Base-by-base conservation (phyloP, 2,888 invertebrate genomes). In the Apamea crenata region DNA sequence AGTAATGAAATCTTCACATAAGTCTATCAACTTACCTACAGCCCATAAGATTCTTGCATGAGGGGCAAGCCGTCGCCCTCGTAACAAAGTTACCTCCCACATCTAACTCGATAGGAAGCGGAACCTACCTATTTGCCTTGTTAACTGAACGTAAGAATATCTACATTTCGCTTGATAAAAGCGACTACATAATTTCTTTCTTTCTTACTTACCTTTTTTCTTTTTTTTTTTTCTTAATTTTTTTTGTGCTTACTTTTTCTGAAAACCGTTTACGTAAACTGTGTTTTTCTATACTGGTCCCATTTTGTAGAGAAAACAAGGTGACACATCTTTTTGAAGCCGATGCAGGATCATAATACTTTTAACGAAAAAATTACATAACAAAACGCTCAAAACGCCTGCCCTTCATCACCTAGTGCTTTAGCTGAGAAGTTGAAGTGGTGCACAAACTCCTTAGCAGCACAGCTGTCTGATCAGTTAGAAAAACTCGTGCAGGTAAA, bases 81-180 rank as follows among this genome's bases (percentile, higher is more conserved):
- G n/a, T 84, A 83, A 83, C 74, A 36, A 65, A 50, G 67, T 84
- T 74, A 81, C 36, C 25, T 80, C 47, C 65, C 29, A 8, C 53
- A 25, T 14, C 36, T 78, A 68, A 82, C 68, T 78, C 50, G 44
- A 82, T 78, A 65, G 63, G 50, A 81, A 63, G 5, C 10, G 63
- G 56, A 53, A 73, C 32, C 53, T 32, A 56, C 29, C 56, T 36
- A 63, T 74, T 84, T 84, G 6, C 66, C 63, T 67, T 63, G 73
- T 67, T 80, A 67, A 7, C 25, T 67, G 50, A 67, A 81, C 44
- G n/a, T 44, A 50, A 40, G 12, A 53, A 56, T 40, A 44, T 16
- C 50, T 68, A 66, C 7, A 50, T 71, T 21, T 32, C 29, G 25
- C 36, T 56, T 29, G 32, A 36, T 2, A 70, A 18, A 47, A 47